Evolutionary conservation across 2,113 vertebrate species (phyloP).

Genomic region (Apodemus speciosus): DNA sequence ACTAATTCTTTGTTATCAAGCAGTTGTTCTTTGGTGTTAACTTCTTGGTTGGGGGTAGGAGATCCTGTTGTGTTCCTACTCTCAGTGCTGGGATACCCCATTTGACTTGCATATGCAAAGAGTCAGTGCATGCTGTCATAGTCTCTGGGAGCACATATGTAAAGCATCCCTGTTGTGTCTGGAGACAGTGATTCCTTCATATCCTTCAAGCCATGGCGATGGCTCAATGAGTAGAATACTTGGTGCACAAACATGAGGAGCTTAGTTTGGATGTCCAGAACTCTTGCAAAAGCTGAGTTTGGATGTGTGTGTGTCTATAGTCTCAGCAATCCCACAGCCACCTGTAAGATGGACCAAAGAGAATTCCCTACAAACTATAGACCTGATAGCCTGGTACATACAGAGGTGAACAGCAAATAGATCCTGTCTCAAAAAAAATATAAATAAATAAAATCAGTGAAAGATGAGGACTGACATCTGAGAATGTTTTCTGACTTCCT

Average conservation of each 20-base stretch:
- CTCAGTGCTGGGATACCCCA: neutral
- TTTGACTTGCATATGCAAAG: neutral
- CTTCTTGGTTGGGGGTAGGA: neutral
- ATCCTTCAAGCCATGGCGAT: neutral
- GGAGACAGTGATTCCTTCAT: neutral
- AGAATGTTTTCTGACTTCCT: neutral
- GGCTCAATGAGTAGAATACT: no score
- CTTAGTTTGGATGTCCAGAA: neutral
- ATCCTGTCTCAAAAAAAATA: no score
- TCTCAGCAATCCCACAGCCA: no score
- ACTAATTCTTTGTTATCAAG: neutral
- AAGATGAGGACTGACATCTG: neutral
- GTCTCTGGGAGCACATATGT: neutral
- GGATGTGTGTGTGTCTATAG: neutral
- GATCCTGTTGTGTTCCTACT: rapidly evolving
- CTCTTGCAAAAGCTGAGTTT: neutral
- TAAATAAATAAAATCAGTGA: no score
- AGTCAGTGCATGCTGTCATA: neutral
- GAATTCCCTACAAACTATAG: no score
- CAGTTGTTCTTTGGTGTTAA: neutral
- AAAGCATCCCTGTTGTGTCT: no score
- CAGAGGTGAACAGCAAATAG: neutral
- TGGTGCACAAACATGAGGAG: neutral
- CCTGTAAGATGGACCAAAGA: no score
- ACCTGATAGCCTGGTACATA: no score